phyloP scores from a whole-genome alignment of 2,888 invertebrate genomes.

The Epicampocera succincta region DNA sequence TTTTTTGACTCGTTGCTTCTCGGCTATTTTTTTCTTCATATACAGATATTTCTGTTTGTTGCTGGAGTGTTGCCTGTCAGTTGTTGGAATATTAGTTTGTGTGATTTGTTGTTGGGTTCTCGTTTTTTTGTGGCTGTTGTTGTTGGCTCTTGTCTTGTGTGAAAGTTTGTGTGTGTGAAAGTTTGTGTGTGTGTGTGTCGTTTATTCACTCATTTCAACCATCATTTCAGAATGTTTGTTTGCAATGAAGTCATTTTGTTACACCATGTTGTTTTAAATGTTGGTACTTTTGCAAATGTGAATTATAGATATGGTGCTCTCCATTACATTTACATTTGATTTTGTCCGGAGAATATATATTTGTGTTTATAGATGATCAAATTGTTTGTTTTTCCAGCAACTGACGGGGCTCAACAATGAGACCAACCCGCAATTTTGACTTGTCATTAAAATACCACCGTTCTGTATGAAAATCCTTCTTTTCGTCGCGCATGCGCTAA shows the following conservation, averaged over 20 bases:
- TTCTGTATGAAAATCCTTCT: no score
- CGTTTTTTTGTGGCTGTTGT: no score
- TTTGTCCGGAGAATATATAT: neutral
- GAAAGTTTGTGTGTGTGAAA: neutral
- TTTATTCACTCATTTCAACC: constrained; percentile 66
- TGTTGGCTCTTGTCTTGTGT: neutral
- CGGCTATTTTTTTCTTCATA: neutral
- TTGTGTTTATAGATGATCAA: no score
- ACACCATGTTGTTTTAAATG: constrained; percentile 69
- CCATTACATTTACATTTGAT: constrained; percentile 13
- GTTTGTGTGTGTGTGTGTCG: constrained; percentile 1
- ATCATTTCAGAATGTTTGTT: constrained; percentile 57
- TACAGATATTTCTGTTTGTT: no score
- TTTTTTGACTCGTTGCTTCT: constrained; percentile 52
- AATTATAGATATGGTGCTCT: constrained; percentile 41
- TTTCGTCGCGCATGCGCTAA: no score
- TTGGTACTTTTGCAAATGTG: constrained; percentile 50
- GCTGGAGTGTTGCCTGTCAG: constrained; percentile 8
- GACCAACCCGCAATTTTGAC: no score
- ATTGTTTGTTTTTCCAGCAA: no score
- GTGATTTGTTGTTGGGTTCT: neutral
- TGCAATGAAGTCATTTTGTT: constrained; percentile 71
- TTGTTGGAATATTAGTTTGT: constrained; percentile 16
- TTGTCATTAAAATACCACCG: no score
- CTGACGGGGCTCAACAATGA: no score